A percentile compares a stretch with the other conserved stretches of the same genome.
Conservation (phyloP, 1,140 invertebrate genomes). For the Heterodera schachtii region DNA sequence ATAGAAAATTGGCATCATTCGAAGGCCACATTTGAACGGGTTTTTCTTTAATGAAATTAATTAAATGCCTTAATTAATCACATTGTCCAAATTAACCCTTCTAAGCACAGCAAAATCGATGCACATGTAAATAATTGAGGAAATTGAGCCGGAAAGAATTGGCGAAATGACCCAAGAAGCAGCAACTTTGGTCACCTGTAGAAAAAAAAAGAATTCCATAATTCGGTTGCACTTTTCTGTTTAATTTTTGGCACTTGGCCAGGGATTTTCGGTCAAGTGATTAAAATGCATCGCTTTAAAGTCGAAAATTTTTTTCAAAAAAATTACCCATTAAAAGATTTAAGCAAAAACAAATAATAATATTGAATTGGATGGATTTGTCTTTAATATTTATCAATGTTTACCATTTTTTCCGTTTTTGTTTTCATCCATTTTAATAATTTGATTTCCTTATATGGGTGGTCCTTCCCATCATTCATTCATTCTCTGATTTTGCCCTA, state of each 20-base stretch:
- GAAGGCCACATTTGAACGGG: conserved; percentile 80
- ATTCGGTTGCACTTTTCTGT: no score
- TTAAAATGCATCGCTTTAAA: no score
- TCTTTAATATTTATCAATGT: no score
- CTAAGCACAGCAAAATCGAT: conserved; percentile 80
- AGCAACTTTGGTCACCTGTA: conserved; percentile 70
- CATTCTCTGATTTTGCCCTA: no score
- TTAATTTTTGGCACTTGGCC: no score
- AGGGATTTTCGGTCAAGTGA: no score
- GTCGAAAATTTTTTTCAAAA: no score
- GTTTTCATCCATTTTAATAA: no score
- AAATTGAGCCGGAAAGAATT: conserved; percentile 83
- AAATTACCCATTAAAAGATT: no score
- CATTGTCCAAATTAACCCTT: conserved; percentile 67
- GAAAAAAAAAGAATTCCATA: neutral
- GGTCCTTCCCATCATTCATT: conserved; percentile 69
- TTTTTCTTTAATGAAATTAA: conserved; percentile 68
- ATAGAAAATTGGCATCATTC: conserved; percentile 85
- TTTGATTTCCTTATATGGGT: no score
- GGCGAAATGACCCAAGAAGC: conserved; percentile 95
- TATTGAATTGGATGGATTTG: no score
- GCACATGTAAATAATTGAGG: conserved; percentile 78
- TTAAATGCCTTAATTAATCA: neutral
- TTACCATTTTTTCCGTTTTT: no score
- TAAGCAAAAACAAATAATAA: conserved; percentile 70